A percentile compares a stretch with the other conserved stretches of the same genome.
Evolutionary conservation across 2,888 invertebrate genomes (phyloP).

Genomic region (Heteropelma amictum): DNA sequence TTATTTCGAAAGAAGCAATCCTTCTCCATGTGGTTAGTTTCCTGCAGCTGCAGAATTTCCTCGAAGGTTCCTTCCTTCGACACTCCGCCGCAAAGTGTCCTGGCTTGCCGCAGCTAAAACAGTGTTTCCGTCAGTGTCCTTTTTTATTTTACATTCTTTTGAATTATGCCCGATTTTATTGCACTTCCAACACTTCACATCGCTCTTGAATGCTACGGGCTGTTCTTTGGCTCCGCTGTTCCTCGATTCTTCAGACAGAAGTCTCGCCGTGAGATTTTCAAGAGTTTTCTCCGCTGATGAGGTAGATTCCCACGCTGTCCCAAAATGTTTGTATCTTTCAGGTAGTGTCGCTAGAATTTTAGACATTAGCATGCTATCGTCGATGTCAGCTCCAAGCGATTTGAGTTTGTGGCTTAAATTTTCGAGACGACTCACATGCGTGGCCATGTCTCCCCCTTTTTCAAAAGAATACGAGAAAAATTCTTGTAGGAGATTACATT

Average conservation of each 20-base stretch:
- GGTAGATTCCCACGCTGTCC: slow-evolving; percentile 55
- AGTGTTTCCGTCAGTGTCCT: slow-evolving; percentile 24
- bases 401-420: slow-evolving; percentile 48
- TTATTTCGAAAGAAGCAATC: neutral
- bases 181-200: neutral
- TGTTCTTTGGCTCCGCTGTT: neutral
- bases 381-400: slow-evolving; percentile 10
- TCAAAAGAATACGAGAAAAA: slow-evolving; percentile 25
- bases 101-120: neutral
- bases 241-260: slow-evolving; percentile 21
- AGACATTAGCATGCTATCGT: slow-evolving; percentile 28
- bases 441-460: slow-evolving; percentile 55
- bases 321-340: slow-evolving; percentile 54
- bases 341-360: slow-evolving; percentile 43
- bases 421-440: slow-evolving; percentile 52
- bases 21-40: neutral
- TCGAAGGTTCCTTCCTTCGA: neutral
- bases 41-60: neutral
- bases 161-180: neutral
- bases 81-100: neutral
- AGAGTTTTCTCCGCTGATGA: slow-evolving; percentile 2
- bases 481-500: slow-evolving; percentile 4
- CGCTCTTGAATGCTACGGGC: neutral
- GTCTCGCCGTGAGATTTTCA: slow-evolving; percentile 12
- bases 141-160: slow-evolving; percentile 30